phyloP scores from a whole-genome alignment of 2,113 vertebrate genomes.

The Entomyzon cyanotis region DNA sequence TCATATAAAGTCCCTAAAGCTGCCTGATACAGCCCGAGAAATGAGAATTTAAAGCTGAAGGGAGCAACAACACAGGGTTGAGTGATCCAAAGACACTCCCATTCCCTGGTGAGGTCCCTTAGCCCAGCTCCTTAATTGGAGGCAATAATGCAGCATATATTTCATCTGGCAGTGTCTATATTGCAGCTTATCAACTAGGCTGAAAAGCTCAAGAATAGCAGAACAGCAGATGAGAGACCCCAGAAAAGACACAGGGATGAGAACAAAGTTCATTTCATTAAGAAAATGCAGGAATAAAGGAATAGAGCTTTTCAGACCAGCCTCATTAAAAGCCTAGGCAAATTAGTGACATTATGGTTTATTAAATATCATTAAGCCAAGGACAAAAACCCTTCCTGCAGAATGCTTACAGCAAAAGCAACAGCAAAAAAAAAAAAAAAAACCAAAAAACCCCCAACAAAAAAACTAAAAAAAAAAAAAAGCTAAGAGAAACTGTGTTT shows the following conservation, averaged over 20 bases:
- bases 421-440: background rate
- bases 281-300: background rate
- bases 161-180: background rate
- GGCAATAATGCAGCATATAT: background rate
- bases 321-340: background rate
- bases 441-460: background rate
- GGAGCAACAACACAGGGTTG: background rate
- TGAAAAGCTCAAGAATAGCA: background rate
- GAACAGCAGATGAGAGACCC: background rate
- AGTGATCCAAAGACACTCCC: background rate
- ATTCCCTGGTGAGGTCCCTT: background rate
- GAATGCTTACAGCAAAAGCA: background rate
- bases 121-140: constrained; percentile 6
- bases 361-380: constrained; percentile 12
- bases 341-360: constrained; percentile 34
- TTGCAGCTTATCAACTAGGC: background rate
- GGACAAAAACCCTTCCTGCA: background rate
- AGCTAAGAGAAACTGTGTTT: background rate
- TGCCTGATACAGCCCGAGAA: background rate
- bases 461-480: background rate
- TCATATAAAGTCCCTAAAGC: fast-evolving
- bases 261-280: constrained; percentile 2
- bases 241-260: background rate
- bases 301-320: background rate
- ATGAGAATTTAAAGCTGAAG: background rate